Percentiles rank a stretch among this genome's conserved stretches.
Evolutionary conservation across 1,140 invertebrate species (phyloP).

Genomic region (Triops longicaudatus): DNA sequence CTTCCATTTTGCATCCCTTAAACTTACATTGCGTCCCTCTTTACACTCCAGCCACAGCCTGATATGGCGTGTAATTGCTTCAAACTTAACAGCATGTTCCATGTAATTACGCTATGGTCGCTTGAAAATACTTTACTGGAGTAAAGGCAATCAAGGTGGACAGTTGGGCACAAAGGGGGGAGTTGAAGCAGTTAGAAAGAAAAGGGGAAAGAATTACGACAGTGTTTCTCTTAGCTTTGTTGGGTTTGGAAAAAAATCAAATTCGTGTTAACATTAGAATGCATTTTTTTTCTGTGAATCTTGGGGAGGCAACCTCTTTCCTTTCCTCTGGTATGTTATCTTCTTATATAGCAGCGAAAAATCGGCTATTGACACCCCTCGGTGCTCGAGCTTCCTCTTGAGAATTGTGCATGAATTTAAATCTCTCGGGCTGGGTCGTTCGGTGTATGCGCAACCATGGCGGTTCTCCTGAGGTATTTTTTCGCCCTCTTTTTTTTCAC

Average conservation of each 20-base stretch:
- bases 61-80: not conserved
- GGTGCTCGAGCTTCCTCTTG: not conserved
- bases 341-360: not conserved
- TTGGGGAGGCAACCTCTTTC: not conserved
- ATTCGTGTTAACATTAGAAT: not conserved
- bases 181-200: not conserved
- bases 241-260: not conserved
- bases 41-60: not conserved
- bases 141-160: not conserved
- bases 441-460: not conserved
- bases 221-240: not conserved
- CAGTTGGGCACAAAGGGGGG: not conserved
- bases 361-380: slow-evolving; percentile 11
- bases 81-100: not conserved
- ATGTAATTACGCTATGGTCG: not conserved
- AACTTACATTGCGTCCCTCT: not conserved
- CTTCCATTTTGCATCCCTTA: not conserved
- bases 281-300: not conserved
- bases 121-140: not conserved
- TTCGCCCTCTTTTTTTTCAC: not conserved
- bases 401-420: slow-evolving; percentile 8
- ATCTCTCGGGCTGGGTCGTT: not conserved
- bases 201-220: too few relatives aligned
- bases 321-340: not conserved
- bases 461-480: not conserved